These are phyloP conservation scores for Pycnomerus fuliginosus DNA, from an alignment of 2,888 invertebrate genomes.

Conservation along the genomic window DNA sequence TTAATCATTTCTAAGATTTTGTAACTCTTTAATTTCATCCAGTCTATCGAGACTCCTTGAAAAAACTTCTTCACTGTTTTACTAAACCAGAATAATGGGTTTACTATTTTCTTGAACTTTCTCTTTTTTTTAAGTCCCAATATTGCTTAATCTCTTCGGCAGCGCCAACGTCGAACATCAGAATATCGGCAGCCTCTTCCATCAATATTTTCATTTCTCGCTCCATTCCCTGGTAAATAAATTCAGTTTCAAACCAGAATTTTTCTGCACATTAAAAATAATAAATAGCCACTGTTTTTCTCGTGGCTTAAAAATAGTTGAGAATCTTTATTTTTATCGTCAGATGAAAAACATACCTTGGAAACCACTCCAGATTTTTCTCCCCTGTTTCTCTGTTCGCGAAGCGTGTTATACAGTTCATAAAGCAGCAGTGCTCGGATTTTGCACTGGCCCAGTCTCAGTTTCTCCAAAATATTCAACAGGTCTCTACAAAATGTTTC, in stretches of 20 bases:
- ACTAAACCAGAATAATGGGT: too few species aligned
- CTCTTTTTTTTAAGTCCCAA: slow-evolving; percentile 2
- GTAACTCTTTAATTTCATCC: too few species aligned
- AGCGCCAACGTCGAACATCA: slow-evolving; percentile 42
- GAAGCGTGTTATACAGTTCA: slow-evolving; percentile 38
- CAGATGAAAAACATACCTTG: slow-evolving; percentile 8
- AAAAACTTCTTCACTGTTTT: too few species aligned
- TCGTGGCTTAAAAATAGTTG: slow-evolving; percentile 9
- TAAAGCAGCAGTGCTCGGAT: slow-evolving; percentile 48
- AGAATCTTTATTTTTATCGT: background rate
- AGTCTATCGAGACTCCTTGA: too few species aligned
- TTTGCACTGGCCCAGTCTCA: slow-evolving; percentile 57
- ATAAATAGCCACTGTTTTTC: too few species aligned
- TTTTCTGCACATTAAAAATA: too few species aligned
- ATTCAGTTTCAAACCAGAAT: too few species aligned
- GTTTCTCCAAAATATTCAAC: slow-evolving; percentile 57
- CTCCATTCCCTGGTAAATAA: too few species aligned
- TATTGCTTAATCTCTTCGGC: slow-evolving; percentile 37
- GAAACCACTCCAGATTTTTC: slow-evolving; percentile 6
- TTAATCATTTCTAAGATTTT: too few species aligned
- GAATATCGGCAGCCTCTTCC: slow-evolving; percentile 42
- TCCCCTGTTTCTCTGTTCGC: slow-evolving; percentile 26
- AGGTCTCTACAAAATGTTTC: slow-evolving; percentile 63
- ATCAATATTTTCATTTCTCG: slow-evolving; percentile 25
- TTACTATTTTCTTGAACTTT: background rate